Conservation (phyloP, 2,797 vertebrate species). For the Odontamblyopus rebecca region DNA sequence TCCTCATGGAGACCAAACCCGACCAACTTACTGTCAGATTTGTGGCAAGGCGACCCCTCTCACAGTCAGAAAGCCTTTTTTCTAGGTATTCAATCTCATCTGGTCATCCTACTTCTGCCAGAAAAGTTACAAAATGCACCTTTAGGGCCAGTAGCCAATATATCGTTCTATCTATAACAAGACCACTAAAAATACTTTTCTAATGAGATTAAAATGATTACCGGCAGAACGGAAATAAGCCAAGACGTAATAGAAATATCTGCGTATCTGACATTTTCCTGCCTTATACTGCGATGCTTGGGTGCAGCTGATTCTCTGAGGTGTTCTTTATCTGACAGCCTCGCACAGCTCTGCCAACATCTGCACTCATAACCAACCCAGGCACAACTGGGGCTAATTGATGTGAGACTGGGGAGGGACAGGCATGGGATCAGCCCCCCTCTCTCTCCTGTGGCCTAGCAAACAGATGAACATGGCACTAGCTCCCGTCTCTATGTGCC, state of each 20-base stretch:
- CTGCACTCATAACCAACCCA: constrained; percentile 64
- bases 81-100: too few species aligned
- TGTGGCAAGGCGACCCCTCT: too few species aligned
- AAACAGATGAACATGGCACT: constrained; percentile 5
- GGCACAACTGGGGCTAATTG: constrained; percentile 59
- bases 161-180: too few species aligned
- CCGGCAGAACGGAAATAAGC: neutral
- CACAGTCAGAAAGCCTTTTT: too few species aligned
- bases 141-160: too few species aligned
- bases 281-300: constrained; percentile 35
- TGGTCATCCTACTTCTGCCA: too few species aligned
- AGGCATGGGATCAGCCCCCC: constrained; percentile 6
- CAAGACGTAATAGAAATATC: neutral
- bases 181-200: too few species aligned
- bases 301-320: constrained; percentile 39
- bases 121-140: too few species aligned
- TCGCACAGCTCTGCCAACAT: constrained; percentile 46
- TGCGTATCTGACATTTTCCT: constrained; percentile 26
- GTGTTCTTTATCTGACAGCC: constrained; percentile 45
- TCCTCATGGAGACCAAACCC: too few species aligned
- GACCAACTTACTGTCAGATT: too few species aligned
- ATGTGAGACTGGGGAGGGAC: constrained; percentile 51
- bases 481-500: neutral
- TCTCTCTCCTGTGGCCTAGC: constrained; percentile 1
- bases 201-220: neutral